Evolutionary conservation across 2,113 vertebrate genomes (phyloP).

Genomic region (Poecilia latipinna): DNA sequence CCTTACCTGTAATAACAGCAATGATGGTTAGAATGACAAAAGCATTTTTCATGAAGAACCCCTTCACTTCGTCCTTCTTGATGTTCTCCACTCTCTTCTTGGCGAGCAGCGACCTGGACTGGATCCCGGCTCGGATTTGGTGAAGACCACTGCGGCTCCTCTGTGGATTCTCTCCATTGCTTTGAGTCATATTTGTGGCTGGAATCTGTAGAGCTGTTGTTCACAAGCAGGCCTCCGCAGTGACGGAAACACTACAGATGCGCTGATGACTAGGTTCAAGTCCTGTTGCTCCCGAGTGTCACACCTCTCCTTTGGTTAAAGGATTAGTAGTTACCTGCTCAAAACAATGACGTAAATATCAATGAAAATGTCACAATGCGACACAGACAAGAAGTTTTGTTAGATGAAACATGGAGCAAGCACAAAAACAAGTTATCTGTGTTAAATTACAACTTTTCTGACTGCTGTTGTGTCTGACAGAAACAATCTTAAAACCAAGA

Average conservation of each 20-base stretch:
- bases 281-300: not conserved
- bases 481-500: not conserved
- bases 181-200: slow-evolving; percentile 84
- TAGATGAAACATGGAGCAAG: not conserved
- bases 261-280: not conserved
- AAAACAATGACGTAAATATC: not conserved
- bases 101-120: slow-evolving; percentile 84
- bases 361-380: not conserved
- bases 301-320: slow-evolving; percentile 25
- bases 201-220: slow-evolving; percentile 9
- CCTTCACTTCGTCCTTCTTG: slow-evolving; percentile 85
- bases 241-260: not conserved
- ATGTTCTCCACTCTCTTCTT: slow-evolving; percentile 90
- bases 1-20: slow-evolving; percentile 94
- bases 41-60: slow-evolving; percentile 89
- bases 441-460: not conserved
- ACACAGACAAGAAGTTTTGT: not conserved
- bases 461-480: no score
- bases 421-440: not conserved
- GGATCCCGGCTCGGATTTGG: slow-evolving; percentile 86
- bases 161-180: slow-evolving; percentile 85
- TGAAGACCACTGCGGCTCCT: slow-evolving; percentile 81
- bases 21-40: slow-evolving; percentile 93
- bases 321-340: not conserved
- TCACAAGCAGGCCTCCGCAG: not conserved